Percentiles rank a stretch among this genome's conserved stretches.
Evolutionary conservation across 1,140 invertebrate genomes (phyloP).

Genomic region (Ips typographus): DNA sequence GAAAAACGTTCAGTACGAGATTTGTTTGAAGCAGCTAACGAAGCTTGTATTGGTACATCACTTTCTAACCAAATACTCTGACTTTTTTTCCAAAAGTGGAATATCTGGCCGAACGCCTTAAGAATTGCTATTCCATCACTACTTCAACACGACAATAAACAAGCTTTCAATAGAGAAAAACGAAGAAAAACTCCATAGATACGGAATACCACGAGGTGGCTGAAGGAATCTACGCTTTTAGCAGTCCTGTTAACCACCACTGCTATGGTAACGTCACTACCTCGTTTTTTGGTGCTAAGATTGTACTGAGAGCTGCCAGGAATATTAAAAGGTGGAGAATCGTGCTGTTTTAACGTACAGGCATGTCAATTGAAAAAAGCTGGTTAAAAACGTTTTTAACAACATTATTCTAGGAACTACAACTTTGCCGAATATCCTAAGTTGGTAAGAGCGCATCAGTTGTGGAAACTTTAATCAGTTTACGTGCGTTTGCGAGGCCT

Average conservation of each 20-base stretch:
- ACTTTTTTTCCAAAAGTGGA: slow-evolving; percentile 19
- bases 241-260: slow-evolving; percentile 24
- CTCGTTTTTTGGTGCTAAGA: slow-evolving; percentile 13
- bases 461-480: slow-evolving; percentile 80
- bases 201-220: slow-evolving; percentile 30
- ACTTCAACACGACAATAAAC: slow-evolving; percentile 25
- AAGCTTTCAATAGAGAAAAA: slow-evolving; percentile 23
- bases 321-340: slow-evolving; percentile 28
- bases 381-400: neutral
- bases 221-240: slow-evolving; percentile 26
- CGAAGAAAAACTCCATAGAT: slow-evolving; percentile 25
- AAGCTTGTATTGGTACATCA: slow-evolving; percentile 26
- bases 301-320: slow-evolving; percentile 21
- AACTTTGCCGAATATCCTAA: slow-evolving; percentile 35
- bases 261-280: slow-evolving; percentile 26
- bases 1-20: slow-evolving; percentile 29
- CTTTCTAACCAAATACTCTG: slow-evolving; percentile 28
- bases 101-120: slow-evolving; percentile 21
- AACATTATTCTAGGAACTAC: slow-evolving; percentile 18
- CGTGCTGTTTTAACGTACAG: slow-evolving; percentile 23
- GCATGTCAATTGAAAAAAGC: neutral
- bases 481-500: slow-evolving; percentile 78
- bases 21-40: slow-evolving; percentile 30
- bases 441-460: slow-evolving; percentile 24
- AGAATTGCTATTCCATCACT: slow-evolving; percentile 29